A percentile compares a stretch with the other conserved stretches of the same genome.
Conservation (phyloP, 2,888 invertebrate genomes). For the Drosophila buzzatii region DNA sequence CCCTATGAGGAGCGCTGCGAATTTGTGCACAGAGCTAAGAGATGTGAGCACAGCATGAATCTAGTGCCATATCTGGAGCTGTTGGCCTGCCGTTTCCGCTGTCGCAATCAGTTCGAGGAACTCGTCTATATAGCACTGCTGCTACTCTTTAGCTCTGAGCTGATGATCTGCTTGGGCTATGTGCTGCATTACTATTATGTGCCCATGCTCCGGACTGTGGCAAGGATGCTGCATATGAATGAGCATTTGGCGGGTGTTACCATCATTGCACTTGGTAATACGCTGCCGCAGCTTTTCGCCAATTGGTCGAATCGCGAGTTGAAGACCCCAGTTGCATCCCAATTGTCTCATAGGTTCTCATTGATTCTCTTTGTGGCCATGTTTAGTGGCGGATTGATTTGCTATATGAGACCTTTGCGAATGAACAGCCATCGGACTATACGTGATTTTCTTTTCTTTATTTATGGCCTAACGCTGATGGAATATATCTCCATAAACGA, state of each 20-base stretch:
- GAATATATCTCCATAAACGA: conserved; percentile 1
- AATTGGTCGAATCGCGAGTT: not conserved
- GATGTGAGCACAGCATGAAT: conserved; percentile 23
- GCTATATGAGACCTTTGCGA: not conserved
- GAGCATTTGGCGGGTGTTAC: conserved; percentile 41
- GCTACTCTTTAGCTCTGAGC: conserved; percentile 12
- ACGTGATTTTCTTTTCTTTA: not conserved
- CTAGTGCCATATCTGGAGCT: conserved; percentile 44
- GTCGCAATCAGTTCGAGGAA: conserved; percentile 36
- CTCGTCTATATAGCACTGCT: conserved; percentile 23
- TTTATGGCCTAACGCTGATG: not conserved
- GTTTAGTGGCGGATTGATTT: not conserved
- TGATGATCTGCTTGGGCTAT: conserved; percentile 33
- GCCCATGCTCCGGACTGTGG: conserved; percentile 32
- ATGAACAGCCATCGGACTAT: not conserved
- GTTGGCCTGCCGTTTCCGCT: conserved; percentile 28
- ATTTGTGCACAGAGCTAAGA: conserved; percentile 29
- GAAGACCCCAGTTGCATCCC: not conserved
- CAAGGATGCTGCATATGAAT: conserved; percentile 41
- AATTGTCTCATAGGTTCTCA: not conserved
- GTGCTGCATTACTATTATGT: conserved; percentile 38
- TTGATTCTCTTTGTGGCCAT: not conserved
- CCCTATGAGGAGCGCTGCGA: conserved; percentile 37
- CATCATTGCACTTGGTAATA: not conserved
- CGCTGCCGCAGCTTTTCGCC: not conserved